Evolutionary conservation across 2,113 vertebrate species (phyloP), one percentile per base, ranked within the genome.

Genomic region (Apteryx mantelli): DNA sequence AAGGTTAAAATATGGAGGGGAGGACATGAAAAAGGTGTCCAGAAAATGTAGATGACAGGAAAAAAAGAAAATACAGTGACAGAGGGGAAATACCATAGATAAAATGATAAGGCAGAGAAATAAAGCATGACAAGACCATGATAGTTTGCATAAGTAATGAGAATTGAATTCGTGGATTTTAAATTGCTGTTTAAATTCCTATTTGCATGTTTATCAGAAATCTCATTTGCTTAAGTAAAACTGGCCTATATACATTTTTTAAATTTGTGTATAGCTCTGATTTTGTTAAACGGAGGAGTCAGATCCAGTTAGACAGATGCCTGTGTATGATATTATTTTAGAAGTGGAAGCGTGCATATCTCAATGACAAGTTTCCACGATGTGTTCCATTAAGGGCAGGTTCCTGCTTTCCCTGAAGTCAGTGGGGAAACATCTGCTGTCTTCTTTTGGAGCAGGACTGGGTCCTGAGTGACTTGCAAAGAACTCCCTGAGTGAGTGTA

Each of bases 161-260:
- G 88, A 94, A 93, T 63, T 92, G 77, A 94, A 97, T 96, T 95
- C 30, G 80, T 89, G 78, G 86, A 50, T 93, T 97, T 96, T 93
- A 97, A 97, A 97, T 95, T 95, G 73, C 91, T 96, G 74, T 96
- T 98, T 97, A 95, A 95, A 97, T 95, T 97, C 86, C 53, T 97
- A 95, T 94, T 98, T 98, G 95, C 88, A 97, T 92, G 46, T 97
- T 97, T 98, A 97, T 96, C 95, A 2, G 93, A 93, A 96, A 97
- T 96, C 95, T 98, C 69, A 92, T 86, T 92, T 95, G 93, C 95
- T 96, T 95, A 96, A 97, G 86, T 95, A 96, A 97, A 96, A 93
- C 63, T 96, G 93, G 69, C 95, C 91, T 96, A 97, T 89, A 91
- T 97, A 75, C 92, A 96, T 86, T 95, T 93, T 80, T 3, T 46